Conservation (phyloP, 23 tunicate species). For the Diplosoma virens region DNA sequence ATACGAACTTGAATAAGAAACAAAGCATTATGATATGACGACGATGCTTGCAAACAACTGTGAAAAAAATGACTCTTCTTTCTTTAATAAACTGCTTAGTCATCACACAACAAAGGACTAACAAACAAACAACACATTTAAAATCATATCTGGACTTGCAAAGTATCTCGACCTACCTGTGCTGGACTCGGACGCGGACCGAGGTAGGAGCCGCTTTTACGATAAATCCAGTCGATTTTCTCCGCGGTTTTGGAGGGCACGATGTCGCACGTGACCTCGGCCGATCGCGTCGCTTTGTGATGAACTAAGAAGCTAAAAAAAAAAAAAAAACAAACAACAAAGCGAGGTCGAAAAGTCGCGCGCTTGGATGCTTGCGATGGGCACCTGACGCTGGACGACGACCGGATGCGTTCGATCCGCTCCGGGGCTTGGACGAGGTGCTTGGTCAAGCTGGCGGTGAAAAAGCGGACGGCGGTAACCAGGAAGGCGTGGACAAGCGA, state of each 20-base stretch:
- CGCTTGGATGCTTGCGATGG: not conserved
- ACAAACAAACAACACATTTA: not conserved
- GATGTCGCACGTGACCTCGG: slow-evolving; percentile 21
- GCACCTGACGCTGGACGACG: not conserved
- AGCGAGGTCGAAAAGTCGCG: not conserved
- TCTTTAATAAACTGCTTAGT: too few relatives aligned
- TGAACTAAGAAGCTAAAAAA: slow-evolving; percentile 28
- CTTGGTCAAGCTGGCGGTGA: slow-evolving; percentile 23
- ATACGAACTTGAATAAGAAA: too few relatives aligned
- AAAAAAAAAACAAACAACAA: not conserved
- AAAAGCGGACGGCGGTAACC: slow-evolving; percentile 29
- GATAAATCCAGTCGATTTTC: not conserved
- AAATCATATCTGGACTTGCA: not conserved
- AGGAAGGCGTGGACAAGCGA: not conserved
- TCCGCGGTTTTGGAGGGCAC: slow-evolving; percentile 2
- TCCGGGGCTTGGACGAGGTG: slow-evolving; percentile 29
- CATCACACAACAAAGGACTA: not conserved
- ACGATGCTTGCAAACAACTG: too few relatives aligned
- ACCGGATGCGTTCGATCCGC: slow-evolving; percentile 11
- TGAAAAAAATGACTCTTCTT: too few relatives aligned
- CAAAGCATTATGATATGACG: too few relatives aligned
- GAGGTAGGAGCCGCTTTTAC: slow-evolving; percentile 5
- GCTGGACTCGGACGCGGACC: slow-evolving; percentile 37
- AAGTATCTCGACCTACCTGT: not conserved
- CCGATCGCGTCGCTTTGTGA: slow-evolving; percentile 24